A percentile compares a stretch with the other conserved stretches of the same genome.
Evolutionary conservation across 2,113 vertebrate genomes (phyloP).

Genomic region (Trochalopteron elliotii): DNA sequence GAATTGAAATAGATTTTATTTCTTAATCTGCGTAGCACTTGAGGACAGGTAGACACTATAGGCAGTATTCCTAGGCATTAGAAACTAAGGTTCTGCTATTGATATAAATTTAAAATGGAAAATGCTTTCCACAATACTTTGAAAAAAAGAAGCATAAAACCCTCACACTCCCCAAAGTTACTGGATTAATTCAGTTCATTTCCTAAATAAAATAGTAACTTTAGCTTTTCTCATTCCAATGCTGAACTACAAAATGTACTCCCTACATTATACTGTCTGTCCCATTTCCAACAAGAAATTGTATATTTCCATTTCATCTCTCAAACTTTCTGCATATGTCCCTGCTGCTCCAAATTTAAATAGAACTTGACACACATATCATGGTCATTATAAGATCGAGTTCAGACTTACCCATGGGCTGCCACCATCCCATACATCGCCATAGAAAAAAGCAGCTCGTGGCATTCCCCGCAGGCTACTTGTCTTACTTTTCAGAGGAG

Average conservation of each 20-base stretch:
- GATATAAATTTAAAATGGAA: constrained; percentile 16
- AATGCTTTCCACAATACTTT: background rate
- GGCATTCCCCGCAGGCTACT: constrained; percentile 75
- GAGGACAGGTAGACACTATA: constrained; percentile 6
- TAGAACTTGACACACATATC: constrained; percentile 39
- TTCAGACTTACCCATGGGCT: constrained; percentile 85
- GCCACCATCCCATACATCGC: constrained; percentile 71
- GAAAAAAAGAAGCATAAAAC: background rate
- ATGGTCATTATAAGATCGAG: constrained; percentile 1
- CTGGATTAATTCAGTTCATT: background rate
- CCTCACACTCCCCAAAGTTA: background rate
- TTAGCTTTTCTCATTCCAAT: background rate
- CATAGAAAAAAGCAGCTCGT: constrained; percentile 66
- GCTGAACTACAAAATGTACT: background rate
- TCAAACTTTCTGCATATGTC: constrained; percentile 22
- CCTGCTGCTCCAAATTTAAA: constrained; percentile 20
- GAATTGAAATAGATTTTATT: constrained; percentile 52
- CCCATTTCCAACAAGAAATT: constrained; percentile 1
- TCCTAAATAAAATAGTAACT: background rate
- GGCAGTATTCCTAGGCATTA: constrained; percentile 21
- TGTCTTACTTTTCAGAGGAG: constrained; percentile 76
- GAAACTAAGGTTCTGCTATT: background rate
- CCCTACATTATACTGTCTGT: background rate
- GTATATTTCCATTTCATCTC: background rate
- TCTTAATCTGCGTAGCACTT: constrained; percentile 10